A percentile compares a stretch with the other conserved stretches of the same genome.
Conservation (phyloP, 2,797 vertebrate genomes). For the Hipposideros larvatus region DNA sequence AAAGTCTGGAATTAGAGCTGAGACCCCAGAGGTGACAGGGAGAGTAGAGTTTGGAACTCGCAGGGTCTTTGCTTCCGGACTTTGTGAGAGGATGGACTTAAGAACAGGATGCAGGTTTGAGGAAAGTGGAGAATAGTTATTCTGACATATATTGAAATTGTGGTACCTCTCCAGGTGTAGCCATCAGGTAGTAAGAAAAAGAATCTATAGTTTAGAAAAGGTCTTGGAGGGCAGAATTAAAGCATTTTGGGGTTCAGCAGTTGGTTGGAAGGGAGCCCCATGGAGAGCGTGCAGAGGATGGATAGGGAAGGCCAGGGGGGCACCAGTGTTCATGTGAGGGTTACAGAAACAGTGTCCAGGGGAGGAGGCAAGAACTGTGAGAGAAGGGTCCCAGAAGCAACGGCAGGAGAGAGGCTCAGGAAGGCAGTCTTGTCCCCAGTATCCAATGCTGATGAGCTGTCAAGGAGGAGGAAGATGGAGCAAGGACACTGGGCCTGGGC, state of each 20-base stretch:
- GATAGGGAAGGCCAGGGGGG: neutral
- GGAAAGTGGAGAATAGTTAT: no score
- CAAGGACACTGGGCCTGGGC: neutral
- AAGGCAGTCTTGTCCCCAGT: neutral
- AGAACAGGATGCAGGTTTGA: neutral
- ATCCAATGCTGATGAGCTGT: neutral
- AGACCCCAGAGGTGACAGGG: neutral
- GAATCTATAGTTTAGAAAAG: neutral
- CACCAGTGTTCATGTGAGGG: neutral
- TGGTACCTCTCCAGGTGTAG: neutral
- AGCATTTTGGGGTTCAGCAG: neutral
- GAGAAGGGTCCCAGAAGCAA: no score
- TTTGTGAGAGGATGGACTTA: neutral
- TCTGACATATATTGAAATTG: neutral
- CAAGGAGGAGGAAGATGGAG: neutral
- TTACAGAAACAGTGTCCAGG: neutral
- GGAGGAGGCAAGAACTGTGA: neutral
- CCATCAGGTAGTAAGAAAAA: neutral
- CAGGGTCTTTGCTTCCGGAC: neutral
- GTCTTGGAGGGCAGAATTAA: neutral
- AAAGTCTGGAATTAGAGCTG: neutral
- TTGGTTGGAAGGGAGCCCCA: neutral
- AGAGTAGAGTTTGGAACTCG: neutral
- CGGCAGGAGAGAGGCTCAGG: neutral
- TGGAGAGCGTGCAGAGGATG: no score